Conservation (phyloP, 2,113 vertebrate genomes). For the Macaca mulatta region DNA sequence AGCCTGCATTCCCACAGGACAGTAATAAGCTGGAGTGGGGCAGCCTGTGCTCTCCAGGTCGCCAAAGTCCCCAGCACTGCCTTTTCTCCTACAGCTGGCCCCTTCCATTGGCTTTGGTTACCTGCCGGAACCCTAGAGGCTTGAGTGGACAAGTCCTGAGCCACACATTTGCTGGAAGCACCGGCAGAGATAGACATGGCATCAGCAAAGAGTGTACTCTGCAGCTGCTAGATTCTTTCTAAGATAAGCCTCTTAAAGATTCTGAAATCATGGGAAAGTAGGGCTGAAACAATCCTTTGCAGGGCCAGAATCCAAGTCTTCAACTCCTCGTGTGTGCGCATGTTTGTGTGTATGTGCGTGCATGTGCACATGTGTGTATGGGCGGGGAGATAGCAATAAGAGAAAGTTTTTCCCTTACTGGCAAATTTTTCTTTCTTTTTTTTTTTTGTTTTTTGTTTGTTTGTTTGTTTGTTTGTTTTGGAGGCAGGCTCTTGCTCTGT, state of each 20-base stretch:
- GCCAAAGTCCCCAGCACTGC: too few species aligned
- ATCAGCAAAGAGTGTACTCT: background rate
- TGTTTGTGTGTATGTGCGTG: too few species aligned
- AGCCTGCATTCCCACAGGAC: background rate
- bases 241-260: background rate
- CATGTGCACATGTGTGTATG: background rate
- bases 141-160: background rate
- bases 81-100: background rate
- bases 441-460: too few species aligned
- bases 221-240: background rate
- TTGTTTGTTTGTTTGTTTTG: too few species aligned
- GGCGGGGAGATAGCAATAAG: background rate
- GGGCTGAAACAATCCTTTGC: background rate
- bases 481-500: too few species aligned
- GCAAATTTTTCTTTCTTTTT: too few species aligned
- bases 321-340: background rate
- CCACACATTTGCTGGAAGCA: background rate
- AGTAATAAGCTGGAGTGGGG: background rate
- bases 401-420: background rate
- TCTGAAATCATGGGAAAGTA: background rate
- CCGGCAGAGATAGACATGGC: too few species aligned
- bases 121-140: rapidly evolving
- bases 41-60: background rate
- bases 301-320: background rate
- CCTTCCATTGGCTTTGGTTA: background rate